These are phyloP conservation scores for Fratercula arctica DNA, from an alignment of 2,797 vertebrate species.

Conservation along the genomic window DNA sequence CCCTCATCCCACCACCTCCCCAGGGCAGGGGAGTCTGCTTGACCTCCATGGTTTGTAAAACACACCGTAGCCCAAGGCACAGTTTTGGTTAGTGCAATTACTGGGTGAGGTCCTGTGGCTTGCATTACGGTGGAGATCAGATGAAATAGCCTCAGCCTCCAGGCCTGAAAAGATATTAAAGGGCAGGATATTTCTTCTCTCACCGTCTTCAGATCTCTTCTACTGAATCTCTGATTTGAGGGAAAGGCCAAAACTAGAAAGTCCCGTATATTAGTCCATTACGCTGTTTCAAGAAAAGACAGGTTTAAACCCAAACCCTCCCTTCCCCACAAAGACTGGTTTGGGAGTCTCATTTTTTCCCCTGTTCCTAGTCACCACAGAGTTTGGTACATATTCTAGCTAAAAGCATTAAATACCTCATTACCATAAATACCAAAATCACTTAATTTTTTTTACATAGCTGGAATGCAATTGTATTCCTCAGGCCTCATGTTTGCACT, in stretches of 20 bases:
- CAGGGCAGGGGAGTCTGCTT: not conserved
- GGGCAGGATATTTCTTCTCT: not conserved
- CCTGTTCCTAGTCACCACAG: not conserved
- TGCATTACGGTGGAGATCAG: rapidly evolving
- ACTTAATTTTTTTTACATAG: not conserved
- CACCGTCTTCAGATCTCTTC: not conserved
- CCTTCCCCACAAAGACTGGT: not conserved
- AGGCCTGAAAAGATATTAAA: not conserved
- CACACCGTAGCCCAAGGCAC: rapidly evolving
- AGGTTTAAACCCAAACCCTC: not conserved
- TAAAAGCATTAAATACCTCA: not conserved
- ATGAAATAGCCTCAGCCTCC: not conserved
- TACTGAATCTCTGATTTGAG: not conserved
- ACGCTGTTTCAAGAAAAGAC: not conserved
- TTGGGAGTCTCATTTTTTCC: not conserved
- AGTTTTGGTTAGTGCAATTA: rapidly evolving
- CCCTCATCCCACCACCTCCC: not conserved
- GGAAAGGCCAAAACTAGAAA: not conserved
- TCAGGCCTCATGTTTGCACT: not conserved
- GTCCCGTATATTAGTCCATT: not conserved
- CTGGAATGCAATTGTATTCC: not conserved
- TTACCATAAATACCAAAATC: not conserved
- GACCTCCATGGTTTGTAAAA: not conserved
- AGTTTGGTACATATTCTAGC: not conserved
- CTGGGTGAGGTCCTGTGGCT: not conserved